Percentiles rank a stretch among this genome's conserved stretches.
These are phyloP conservation scores for Rhabdornis inornatus DNA, from an alignment of 2,113 vertebrate genomes.

Conservation along the genomic window DNA sequence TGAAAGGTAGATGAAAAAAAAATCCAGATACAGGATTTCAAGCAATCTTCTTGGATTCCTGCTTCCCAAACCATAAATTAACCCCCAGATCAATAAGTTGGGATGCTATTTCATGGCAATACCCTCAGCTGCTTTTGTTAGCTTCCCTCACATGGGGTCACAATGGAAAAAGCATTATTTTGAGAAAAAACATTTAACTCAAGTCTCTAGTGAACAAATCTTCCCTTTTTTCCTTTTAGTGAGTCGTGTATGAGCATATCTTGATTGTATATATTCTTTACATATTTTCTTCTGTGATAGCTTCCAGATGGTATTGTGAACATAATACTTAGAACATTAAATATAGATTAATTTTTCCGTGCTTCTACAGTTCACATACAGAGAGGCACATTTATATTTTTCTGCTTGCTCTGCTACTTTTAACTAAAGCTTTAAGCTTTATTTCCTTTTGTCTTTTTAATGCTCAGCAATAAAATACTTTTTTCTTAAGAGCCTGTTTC, in stretches of 20 bases:
- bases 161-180: slow-evolving; percentile 31
- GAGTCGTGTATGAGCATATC: neutral
- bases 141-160: neutral
- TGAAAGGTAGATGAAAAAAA: slow-evolving; percentile 18
- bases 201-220: neutral
- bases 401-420: slow-evolving; percentile 2
- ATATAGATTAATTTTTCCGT: slow-evolving; percentile 42
- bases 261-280: slow-evolving; percentile 40
- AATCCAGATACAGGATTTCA: slow-evolving; percentile 22
- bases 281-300: neutral
- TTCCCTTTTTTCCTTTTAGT: slow-evolving; percentile 4
- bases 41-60: slow-evolving; percentile 28
- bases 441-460: slow-evolving; percentile 52
- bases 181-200: slow-evolving; percentile 43
- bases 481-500: slow-evolving; percentile 61
- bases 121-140: slow-evolving; percentile 10
- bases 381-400: slow-evolving; percentile 26
- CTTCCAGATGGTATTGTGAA: slow-evolving; percentile 49
- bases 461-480: slow-evolving; percentile 55
- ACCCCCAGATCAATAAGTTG: slow-evolving; percentile 33
- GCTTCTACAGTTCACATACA: neutral
- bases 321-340: slow-evolving; percentile 48
- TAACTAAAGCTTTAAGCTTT: slow-evolving; percentile 34
- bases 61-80: slow-evolving; percentile 52
- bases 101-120: slow-evolving; percentile 19